These are phyloP conservation scores for Cabera pusaria DNA, from an alignment of 2,888 invertebrate genomes.

Conservation along the genomic window DNA sequence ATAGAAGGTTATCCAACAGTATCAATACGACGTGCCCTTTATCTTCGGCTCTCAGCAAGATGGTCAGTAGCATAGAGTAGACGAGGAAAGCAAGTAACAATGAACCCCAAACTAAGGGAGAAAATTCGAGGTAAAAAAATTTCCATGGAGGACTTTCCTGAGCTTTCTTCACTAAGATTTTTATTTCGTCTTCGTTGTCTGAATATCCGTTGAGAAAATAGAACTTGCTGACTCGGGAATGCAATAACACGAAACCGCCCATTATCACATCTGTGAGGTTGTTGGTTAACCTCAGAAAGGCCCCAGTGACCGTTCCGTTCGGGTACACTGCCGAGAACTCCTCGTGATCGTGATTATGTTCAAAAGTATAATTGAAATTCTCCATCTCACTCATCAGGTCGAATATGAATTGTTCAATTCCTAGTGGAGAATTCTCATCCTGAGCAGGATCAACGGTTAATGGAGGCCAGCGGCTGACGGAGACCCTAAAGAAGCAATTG, in stretches of 20 bases:
- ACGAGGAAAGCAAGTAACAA: constrained; percentile 36
- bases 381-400: constrained; percentile 43
- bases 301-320: constrained; percentile 44
- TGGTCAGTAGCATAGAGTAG: constrained; percentile 35
- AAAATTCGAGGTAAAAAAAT: constrained; percentile 48
- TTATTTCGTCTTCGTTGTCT: constrained; percentile 44
- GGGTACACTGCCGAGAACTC: constrained; percentile 37
- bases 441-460: constrained; percentile 38
- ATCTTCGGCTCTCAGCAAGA: constrained; percentile 34
- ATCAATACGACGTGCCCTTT: constrained; percentile 37
- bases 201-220: constrained; percentile 43
- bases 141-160: constrained; percentile 39
- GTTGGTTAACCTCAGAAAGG: constrained; percentile 32
- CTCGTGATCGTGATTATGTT: constrained; percentile 35
- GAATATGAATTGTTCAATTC: constrained; percentile 45
- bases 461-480: constrained; percentile 52
- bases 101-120: constrained; percentile 41
- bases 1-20: constrained; percentile 43
- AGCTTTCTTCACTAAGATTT: constrained; percentile 46
- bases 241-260: constrained; percentile 39
- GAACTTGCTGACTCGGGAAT: constrained; percentile 38
- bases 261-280: constrained; percentile 37
- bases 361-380: constrained; percentile 47
- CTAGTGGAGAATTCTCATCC: constrained; percentile 19
- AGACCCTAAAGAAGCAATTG: constrained; percentile 50